Evolutionary conservation across 2,888 invertebrate species (phyloP).

Genomic region (Tachina grossa): DNA sequence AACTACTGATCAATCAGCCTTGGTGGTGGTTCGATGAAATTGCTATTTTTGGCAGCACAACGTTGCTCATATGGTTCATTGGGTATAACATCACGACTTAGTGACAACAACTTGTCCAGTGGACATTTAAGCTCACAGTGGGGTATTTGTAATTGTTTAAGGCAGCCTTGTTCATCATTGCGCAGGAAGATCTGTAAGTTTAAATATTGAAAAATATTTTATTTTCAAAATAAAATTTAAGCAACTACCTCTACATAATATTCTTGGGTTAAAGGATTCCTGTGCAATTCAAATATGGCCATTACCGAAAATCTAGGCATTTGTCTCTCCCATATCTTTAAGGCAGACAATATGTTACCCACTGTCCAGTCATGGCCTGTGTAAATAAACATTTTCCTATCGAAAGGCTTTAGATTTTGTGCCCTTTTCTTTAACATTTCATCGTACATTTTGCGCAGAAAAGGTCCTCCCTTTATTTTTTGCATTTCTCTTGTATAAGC

Average conservation of each 20-base stretch:
- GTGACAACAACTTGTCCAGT: conserved; percentile 84
- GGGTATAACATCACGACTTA: conserved; percentile 84
- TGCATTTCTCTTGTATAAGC: conserved; percentile 85
- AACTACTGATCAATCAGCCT: conserved; percentile 76
- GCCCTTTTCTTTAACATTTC: conserved; percentile 85
- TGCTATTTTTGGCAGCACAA: conserved; percentile 84
- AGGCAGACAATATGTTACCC: conserved; percentile 86
- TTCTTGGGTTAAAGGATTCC: conserved; percentile 82
- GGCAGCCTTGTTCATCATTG: conserved; percentile 84
- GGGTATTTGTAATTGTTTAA: conserved; percentile 85
- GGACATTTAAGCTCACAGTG: conserved; percentile 86
- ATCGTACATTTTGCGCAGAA: conserved; percentile 85
- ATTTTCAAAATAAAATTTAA: neutral
- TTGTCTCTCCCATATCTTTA: conserved; percentile 87
- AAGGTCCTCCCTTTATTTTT: conserved; percentile 85
- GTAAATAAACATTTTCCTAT: conserved; percentile 86
- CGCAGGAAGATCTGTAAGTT: conserved; percentile 78
- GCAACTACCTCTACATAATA: conserved; percentile 82
- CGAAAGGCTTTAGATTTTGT: conserved; percentile 82
- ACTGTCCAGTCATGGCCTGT: conserved; percentile 91
- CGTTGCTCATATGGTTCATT: conserved; percentile 84
- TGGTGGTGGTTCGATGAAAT: conserved; percentile 84
- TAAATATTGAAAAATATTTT: neutral
- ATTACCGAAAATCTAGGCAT: conserved; percentile 87
- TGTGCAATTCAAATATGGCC: conserved; percentile 86